Conservation (phyloP, 1,140 invertebrate genomes). For the Acromyrmex heyeri region DNA sequence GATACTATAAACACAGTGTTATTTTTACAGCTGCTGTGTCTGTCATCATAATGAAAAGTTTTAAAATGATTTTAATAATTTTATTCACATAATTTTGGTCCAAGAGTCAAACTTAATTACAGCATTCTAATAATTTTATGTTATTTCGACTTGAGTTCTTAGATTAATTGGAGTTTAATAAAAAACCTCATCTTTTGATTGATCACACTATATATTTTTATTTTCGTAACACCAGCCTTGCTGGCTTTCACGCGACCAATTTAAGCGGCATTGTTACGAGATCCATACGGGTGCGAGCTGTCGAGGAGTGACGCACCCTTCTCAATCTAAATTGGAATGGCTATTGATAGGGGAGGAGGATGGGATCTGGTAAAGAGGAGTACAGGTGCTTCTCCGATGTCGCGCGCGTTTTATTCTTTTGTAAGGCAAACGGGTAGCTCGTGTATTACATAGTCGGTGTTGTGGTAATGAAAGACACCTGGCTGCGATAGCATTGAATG, state of each 20-base stretch:
- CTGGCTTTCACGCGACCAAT: not conserved
- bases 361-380: not conserved
- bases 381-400: constrained; percentile 37
- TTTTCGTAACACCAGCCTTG: not conserved
- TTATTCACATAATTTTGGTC: not conserved
- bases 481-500: constrained; percentile 41
- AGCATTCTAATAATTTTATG: not conserved
- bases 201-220: not conserved
- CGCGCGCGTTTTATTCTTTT: constrained; percentile 41
- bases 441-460: constrained; percentile 31
- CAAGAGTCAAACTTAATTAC: not conserved
- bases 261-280: constrained; percentile 23
- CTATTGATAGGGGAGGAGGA: constrained; percentile 1
- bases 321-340: constrained; percentile 32
- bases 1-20: not conserved
- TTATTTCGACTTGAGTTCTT: not conserved
- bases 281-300: not conserved
- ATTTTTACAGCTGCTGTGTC: not conserved
- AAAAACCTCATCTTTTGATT: not conserved
- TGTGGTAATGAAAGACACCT: constrained; percentile 30
- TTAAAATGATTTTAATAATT: not conserved
- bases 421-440: constrained; percentile 5
- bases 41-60: not conserved
- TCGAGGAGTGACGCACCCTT: not conserved
- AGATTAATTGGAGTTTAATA: not conserved